Evolutionary conservation across 2,797 vertebrate genomes (phyloP).

Genomic region (Pseudomugil tenellus): DNA sequence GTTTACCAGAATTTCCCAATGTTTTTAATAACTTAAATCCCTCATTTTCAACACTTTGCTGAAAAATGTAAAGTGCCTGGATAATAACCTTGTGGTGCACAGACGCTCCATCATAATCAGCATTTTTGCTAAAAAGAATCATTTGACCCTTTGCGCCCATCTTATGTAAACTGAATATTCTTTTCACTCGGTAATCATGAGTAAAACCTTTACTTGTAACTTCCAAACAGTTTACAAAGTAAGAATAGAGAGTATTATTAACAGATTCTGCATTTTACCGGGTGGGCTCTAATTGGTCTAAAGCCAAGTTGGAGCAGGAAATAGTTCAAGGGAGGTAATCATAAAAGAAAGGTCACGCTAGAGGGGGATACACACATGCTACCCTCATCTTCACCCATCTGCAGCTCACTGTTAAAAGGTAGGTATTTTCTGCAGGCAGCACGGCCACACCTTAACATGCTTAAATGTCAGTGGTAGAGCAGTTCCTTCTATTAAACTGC

Average conservation of each 20-base stretch:
- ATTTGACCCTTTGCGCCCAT: background rate
- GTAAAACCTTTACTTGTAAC: background rate
- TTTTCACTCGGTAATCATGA: background rate
- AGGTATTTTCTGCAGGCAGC: background rate
- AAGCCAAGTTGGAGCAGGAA: conserved; percentile 30
- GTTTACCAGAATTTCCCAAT: too few relatives aligned
- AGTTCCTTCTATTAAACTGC: conserved; percentile 2
- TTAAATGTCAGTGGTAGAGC: background rate
- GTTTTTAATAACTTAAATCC: too few relatives aligned
- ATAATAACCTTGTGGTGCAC: too few relatives aligned
- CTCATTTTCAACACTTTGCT: too few relatives aligned
- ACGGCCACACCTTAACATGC: background rate
- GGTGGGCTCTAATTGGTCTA: conserved; percentile 22
- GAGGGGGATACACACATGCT: conserved; percentile 10
- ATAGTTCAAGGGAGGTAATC: conserved; percentile 30
- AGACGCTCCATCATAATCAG: too few relatives aligned
- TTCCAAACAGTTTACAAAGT: background rate
- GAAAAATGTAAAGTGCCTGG: too few relatives aligned
- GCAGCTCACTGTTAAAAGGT: conserved; percentile 12
- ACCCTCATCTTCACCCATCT: conserved; percentile 1
- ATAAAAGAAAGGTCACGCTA: conserved; percentile 24
- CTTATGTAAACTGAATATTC: background rate
- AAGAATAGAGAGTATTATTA: background rate
- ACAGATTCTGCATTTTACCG: background rate
- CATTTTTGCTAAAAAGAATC: background rate